These are phyloP conservation scores for Fregetta grallaria DNA, from an alignment of 2,113 vertebrate genomes.

Conservation along the genomic window DNA sequence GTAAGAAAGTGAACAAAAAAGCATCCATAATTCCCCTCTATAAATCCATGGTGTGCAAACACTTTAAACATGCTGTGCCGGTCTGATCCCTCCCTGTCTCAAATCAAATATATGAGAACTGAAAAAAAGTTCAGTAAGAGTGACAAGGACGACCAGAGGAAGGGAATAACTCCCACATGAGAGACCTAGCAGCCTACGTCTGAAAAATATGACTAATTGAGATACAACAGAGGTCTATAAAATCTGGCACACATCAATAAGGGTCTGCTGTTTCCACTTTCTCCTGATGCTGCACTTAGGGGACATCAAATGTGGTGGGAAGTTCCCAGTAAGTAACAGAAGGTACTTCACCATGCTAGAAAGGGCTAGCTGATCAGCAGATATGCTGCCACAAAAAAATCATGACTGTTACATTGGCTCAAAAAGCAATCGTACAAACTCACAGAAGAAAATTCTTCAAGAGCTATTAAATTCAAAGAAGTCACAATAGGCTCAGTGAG, in stretches of 20 bases:
- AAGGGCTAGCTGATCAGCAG: not conserved
- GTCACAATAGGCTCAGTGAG: not conserved
- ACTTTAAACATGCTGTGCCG: not conserved
- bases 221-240: not conserved
- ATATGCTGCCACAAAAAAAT: not conserved
- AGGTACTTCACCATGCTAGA: not conserved
- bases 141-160: not conserved
- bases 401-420: not conserved
- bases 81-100: not conserved
- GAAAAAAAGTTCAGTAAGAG: not conserved
- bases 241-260: not conserved
- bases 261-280: not conserved
- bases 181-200: not conserved
- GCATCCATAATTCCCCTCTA: not conserved
- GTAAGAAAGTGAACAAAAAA: not conserved
- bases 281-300: not conserved
- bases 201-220: not conserved
- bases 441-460: not conserved
- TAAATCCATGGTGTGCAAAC: not conserved
- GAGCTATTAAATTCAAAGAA: not conserved
- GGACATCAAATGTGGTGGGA: not conserved
- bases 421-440: not conserved
- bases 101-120: not conserved
- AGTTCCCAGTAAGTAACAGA: not conserved
- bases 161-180: not conserved